Base-by-base conservation (phyloP, 2,888 invertebrate species). In the Drosophila ezoana region DNA sequence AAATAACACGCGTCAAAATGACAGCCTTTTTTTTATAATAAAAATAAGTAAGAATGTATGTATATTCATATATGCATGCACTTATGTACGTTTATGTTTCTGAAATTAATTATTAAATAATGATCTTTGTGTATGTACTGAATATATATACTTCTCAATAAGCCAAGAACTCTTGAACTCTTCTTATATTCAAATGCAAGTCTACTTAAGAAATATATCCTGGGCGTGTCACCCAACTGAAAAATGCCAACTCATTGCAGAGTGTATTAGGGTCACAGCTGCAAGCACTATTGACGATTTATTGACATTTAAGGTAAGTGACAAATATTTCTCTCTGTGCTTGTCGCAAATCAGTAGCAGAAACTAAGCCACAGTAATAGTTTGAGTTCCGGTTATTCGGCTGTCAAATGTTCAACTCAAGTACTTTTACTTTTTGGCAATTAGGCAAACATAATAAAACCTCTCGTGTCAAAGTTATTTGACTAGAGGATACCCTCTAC, bases 231-330 rank as follows among this genome's bases (percentile, higher is more conserved):
- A 14, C 23, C 41, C n/a, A n/a, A 33, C n/a, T 35, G n/a, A 10
- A 28, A 41, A 58, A 58, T 59, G 43, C 28, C 62, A 63, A 60
- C 16, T 41, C 44, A 60, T 47, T 8, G 16, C 38, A 33, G 18
- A 16, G 44, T 40, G 51, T 43, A 51, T 51, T 44, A 38, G 35
- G 48, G 33, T 20, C 33, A 18, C 51, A 64, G 60, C 33, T 64
- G 51, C 45, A 60, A 40, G 33, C 38, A n/a, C 20, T 40, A 23
- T 60, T 52, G 40, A 52, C 40, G 51, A 47, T 35, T 35, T 38
- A 60, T 33, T 60, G 51, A 23, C 49, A 63, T 63, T 63, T 45
- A 40, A 37, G 10, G 23, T 28, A 44, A 69, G 52, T 57, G 64
- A 64, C 51, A 64, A 69, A 41, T 56, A 28, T 47, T 43, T 16